A percentile compares a stretch with the other conserved stretches of the same genome.
phyloP scores from a whole-genome alignment of 2,113 vertebrate species.

The Tursiops truncatus region DNA sequence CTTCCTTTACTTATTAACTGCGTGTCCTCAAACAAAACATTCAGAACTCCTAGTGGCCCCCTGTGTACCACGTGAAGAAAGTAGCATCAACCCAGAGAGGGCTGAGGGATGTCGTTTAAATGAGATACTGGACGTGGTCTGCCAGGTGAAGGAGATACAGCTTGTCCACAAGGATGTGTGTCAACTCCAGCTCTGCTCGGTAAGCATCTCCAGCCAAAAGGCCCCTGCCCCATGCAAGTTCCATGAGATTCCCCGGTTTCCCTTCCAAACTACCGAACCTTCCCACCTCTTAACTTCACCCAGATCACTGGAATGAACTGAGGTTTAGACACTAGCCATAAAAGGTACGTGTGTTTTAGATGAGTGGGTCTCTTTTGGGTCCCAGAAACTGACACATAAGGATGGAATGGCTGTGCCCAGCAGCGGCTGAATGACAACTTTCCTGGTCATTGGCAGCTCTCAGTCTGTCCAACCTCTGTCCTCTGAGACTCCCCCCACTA shows the following conservation, averaged over 20 bases:
- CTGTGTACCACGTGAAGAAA: rapidly evolving
- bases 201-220: not conserved
- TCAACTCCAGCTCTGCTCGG: not conserved
- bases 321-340: not conserved
- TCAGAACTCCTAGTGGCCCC: rapidly evolving
- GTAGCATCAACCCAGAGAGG: rapidly evolving
- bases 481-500: rapidly evolving
- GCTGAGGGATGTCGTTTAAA: rapidly evolving
- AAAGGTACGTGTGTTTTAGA: not conserved
- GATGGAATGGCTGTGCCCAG: no score
- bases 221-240: rapidly evolving
- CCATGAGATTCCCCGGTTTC: rapidly evolving
- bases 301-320: no score
- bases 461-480: no score
- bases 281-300: no score
- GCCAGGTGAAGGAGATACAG: not conserved
- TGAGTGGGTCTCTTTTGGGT: not conserved
- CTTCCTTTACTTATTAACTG: rapidly evolving
- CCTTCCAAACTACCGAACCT: not conserved
- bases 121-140: rapidly evolving
- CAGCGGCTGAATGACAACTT: no score
- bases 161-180: rapidly evolving
- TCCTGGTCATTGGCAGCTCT: not conserved
- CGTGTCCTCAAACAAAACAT: rapidly evolving
- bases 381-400: not conserved